phyloP scores from a whole-genome alignment of 2,113 vertebrate genomes.

The Rhabdomys dilectus region DNA sequence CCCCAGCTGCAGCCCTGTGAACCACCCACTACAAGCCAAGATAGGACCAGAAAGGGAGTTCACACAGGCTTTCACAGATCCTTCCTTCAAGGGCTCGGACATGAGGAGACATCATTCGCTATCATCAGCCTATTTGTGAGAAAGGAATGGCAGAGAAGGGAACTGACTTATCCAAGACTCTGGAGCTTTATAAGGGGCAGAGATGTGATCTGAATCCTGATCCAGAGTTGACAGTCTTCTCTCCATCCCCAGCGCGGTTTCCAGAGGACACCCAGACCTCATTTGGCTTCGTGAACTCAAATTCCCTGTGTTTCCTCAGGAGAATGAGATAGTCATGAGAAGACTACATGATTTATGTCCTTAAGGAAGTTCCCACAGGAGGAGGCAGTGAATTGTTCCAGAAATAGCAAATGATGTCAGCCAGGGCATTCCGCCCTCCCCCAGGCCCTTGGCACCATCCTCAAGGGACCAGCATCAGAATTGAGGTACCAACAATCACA shows the following conservation, averaged over 20 bases:
- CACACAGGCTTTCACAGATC: background rate
- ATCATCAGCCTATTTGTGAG: background rate
- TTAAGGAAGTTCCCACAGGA: constrained; percentile 73
- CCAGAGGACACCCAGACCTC: background rate
- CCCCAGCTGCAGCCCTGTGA: background rate
- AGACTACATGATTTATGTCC: constrained; percentile 65
- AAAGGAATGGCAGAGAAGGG: background rate
- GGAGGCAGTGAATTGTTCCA: constrained; percentile 58
- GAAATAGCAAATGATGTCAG: constrained; percentile 82
- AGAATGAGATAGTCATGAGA: constrained; percentile 50
- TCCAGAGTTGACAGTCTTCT: background rate
- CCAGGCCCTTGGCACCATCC: constrained; percentile 73
- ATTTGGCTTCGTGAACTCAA: background rate
- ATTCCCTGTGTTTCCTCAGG: constrained; percentile 13
- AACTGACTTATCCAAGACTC: background rate
- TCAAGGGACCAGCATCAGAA: constrained; percentile 51
- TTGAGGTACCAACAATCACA: constrained; percentile 77
- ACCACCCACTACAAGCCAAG: background rate
- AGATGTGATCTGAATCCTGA: background rate
- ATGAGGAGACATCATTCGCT: background rate
- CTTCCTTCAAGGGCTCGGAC: background rate
- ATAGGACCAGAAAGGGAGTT: background rate
- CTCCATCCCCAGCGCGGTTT: background rate
- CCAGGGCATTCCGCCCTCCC: constrained; percentile 65
- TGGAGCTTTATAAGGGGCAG: background rate